These are phyloP conservation scores for Thyatira batis DNA, from an alignment of 2,888 invertebrate species.

Conservation along the genomic window DNA sequence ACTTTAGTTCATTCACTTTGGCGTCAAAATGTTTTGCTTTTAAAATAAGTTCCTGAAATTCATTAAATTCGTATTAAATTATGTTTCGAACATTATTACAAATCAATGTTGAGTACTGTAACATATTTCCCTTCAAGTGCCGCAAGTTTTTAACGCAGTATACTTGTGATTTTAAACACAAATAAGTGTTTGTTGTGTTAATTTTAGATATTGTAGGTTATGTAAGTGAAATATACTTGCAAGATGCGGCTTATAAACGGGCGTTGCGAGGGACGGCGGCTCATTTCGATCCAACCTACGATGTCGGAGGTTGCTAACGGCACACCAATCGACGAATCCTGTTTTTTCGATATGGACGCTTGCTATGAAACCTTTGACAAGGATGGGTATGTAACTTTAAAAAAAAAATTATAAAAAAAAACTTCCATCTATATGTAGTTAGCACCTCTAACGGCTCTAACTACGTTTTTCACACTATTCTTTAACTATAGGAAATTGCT, in stretches of 20 bases:
- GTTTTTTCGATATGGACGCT: conserved; percentile 90
- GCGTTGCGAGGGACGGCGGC: conserved; percentile 49
- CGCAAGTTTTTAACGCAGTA: neutral
- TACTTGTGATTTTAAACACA: neutral
- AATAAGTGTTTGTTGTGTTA: conserved; percentile 10
- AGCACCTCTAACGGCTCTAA: no score
- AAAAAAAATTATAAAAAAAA: conserved; percentile 9
- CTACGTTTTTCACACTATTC: no score
- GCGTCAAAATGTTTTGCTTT: neutral
- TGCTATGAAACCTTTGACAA: conserved; percentile 95
- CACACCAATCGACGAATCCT: conserved; percentile 74
- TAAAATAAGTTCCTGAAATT: neutral
- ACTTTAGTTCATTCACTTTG: neutral
- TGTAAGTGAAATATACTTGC: conserved; percentile 38
- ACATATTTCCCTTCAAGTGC: neutral
- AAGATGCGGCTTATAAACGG: conserved; percentile 69
- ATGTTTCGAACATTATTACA: neutral
- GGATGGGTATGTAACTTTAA: conserved; percentile 86
- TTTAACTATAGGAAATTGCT: no score
- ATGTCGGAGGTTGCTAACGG: conserved; percentile 73
- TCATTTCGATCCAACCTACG: conserved; percentile 74
- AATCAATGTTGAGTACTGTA: neutral
- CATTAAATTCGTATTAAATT: neutral
- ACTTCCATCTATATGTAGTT: no score
- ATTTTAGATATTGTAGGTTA: conserved; percentile 44